Conservation (phyloP, 2,797 vertebrate species). For the Molothrus aeneus region DNA sequence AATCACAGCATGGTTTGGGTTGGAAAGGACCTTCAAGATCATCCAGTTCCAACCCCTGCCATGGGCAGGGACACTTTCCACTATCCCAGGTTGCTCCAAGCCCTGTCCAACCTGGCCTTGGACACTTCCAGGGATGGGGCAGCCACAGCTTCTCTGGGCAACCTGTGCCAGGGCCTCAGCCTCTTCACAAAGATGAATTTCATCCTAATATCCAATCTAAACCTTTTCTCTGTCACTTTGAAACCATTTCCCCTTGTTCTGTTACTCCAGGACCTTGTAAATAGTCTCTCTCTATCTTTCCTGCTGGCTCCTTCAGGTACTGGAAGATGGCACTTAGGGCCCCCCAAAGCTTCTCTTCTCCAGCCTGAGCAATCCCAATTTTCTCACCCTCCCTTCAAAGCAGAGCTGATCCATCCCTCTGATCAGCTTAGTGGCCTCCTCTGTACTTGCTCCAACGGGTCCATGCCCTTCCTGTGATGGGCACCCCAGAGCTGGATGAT, state of each 20-base stretch:
- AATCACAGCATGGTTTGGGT: background rate
- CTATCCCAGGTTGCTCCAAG: background rate
- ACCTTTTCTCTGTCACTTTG: background rate
- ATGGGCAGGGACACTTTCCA: background rate
- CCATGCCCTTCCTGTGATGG: background rate
- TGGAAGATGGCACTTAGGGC: fast-evolving
- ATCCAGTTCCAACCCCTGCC: background rate
- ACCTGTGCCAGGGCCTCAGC: fast-evolving
- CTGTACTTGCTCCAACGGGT: background rate
- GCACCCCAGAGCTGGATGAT: background rate
- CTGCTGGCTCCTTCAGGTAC: fast-evolving
- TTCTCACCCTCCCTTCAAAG: background rate
- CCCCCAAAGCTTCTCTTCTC: background rate
- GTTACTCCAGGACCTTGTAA: background rate
- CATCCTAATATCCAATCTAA: background rate
- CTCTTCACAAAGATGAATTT: background rate
- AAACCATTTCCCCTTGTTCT: background rate
- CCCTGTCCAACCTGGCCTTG: fast-evolving
- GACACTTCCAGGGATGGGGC: fast-evolving
- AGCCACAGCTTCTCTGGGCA: background rate
- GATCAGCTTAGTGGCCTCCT: background rate
- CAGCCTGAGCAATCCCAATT: background rate
- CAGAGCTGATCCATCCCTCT: background rate
- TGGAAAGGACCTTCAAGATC: background rate
- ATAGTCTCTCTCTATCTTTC: background rate